These are phyloP conservation scores for Lochmaea capreae DNA, from an alignment of 2,888 invertebrate genomes.

Conservation along the genomic window DNA sequence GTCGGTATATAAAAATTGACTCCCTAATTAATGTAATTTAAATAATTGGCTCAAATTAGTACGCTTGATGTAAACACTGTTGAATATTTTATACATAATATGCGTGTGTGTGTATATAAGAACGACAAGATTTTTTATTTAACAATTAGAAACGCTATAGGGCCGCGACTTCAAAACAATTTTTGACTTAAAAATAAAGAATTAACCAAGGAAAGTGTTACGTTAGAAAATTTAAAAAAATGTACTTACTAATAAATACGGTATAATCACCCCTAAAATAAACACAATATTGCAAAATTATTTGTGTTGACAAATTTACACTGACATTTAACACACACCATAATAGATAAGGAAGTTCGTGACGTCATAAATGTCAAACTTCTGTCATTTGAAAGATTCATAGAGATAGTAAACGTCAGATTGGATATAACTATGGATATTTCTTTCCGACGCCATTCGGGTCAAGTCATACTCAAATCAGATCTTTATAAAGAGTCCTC, in stretches of 20 bases:
- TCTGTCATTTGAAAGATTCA: no score
- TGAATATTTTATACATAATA: background rate
- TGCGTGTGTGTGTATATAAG: background rate
- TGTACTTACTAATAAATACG: constrained; percentile 3
- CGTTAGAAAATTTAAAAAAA: background rate
- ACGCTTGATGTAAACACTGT: background rate
- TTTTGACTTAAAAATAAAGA: no score
- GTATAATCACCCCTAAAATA: constrained; percentile 1
- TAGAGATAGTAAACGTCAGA: no score
- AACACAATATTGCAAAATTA: background rate
- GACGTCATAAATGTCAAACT: no score
- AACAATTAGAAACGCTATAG: background rate
- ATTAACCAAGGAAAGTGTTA: no score
- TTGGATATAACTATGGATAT: no score
- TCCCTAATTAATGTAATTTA: constrained; percentile 11
- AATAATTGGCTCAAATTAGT: constrained; percentile 17
- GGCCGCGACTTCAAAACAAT: no score
- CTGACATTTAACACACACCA: constrained; percentile 18
- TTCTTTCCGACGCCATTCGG: no score
- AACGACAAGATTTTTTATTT: background rate
- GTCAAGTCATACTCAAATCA: no score
- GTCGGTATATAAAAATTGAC: background rate
- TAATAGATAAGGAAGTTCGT: no score
- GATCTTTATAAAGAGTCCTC: no score
- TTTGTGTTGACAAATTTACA: constrained; percentile 14